Percentiles rank a stretch among this genome's conserved stretches.
Evolutionary conservation across 2,888 invertebrate genomes (phyloP).

Genomic region (Aricia artaxerxes): DNA sequence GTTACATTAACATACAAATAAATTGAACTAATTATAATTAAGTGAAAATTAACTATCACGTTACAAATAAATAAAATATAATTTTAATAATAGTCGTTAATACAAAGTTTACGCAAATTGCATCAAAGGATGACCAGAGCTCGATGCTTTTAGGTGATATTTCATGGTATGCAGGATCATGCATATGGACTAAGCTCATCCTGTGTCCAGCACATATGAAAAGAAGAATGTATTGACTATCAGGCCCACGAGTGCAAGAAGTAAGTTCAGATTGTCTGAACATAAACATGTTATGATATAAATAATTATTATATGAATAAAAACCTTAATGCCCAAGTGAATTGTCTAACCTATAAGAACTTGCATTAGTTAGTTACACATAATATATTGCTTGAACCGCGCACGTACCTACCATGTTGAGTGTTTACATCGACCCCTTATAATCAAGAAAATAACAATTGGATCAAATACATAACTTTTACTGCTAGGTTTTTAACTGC

Average conservation of each 20-base stretch:
- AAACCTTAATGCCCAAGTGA: conserved; percentile 2
- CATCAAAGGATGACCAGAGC: neutral
- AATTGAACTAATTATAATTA: conserved; percentile 30
- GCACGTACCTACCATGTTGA: neutral
- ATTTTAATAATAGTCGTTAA: neutral
- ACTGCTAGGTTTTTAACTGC: neutral
- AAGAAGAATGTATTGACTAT: neutral
- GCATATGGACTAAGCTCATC: neutral
- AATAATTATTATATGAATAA: neutral
- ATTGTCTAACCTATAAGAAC: neutral
- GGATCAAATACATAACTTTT: neutral
- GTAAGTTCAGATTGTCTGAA: neutral
- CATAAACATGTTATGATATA: neutral
- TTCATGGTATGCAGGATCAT: neutral
- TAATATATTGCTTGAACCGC: neutral
- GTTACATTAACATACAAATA: conserved; percentile 9
- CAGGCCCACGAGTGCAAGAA: neutral
- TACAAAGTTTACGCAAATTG: conserved; percentile 1
- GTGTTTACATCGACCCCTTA: neutral
- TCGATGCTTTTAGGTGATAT: neutral
- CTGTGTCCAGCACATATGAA: neutral
- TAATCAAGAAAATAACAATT: neutral
- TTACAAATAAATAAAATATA: conserved; percentile 19
- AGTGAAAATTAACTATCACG: conserved; percentile 18
- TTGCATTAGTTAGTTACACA: neutral